Base-by-base conservation (phyloP, 92 coral and sea anemone genomes). In the Paramuricea clavata region DNA sequence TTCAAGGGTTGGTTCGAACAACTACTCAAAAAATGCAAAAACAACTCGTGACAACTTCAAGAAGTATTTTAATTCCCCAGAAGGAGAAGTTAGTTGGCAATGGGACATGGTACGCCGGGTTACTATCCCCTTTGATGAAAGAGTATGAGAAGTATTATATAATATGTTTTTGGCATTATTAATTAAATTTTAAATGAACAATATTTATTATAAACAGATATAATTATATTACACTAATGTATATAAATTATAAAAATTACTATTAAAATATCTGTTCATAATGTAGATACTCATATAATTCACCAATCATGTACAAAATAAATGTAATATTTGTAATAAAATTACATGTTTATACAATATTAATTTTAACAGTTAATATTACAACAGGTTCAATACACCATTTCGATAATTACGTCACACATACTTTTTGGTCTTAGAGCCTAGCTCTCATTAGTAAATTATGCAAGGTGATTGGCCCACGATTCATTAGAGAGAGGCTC, bases 51-150 rank as follows among this genome's bases (percentile, higher is more conserved):
- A 21, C 9, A 30, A 77, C 42, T 50, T 77, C 34, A 50, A 50
- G 41, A 28, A 49, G 61, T 77, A 50, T 77, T 77, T 77, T 52
- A 50, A 77, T 28, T 50, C 69, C 3, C 43, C 69, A 23, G 82
- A 76, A 49, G 67, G 82, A 39, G 27, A 43, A 76, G 82, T 76
- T 49, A 25, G 60, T n/a, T 76, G 82, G 82, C 82, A 76, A 50
- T 76, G 56, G 82, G 82, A 76, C 41, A 43, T 39, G 56, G 68
- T 76, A 39, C 82, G 82, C 17, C 76, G 50, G 76, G 76, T 70
- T 70, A 34, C 76, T 10, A 70, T 70, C 50, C 47, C 76, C 76
- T 70, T 41, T 70, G 76, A 70, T 70, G 47, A 70, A 34, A 3
- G 23, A 31, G 42, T 70, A 70, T 70, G 76, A 70, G 76, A 67